Evolutionary conservation across 1,140 invertebrate genomes (phyloP), one percentile per base, ranked within the genome.

Genomic region (Papilio xuthus): DNA sequence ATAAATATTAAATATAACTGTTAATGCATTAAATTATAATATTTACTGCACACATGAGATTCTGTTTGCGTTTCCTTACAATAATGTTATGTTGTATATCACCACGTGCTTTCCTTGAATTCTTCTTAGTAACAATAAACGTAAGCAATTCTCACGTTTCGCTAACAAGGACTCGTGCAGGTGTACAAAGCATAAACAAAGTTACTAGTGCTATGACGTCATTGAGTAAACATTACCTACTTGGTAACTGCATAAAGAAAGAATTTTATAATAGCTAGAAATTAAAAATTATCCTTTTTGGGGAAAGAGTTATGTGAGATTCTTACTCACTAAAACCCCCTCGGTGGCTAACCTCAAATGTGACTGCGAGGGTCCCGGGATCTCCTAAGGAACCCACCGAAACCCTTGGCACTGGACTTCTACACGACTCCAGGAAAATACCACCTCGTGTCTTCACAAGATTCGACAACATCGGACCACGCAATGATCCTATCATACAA

Each of bases 171-270:
- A 26, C 56, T 26, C 13, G 23, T 60, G 23, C 56, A 60, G 56
- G 56, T 60, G 56, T 60, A 28, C 56, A 60, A 60, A 60, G 56
- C 12, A 60, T 60, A 60, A 60, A 60, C 56, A 60, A 13, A 60
- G 9, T 60, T 8, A 9, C 15, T 53, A 53, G 6, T 18, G 32
- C 13, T 8, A 53, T 53, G 50, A 53, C 50, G n/a, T 53, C 50
- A 53, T 20, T 20, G 15, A n/a, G 18, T 53, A 20, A 53, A n/a
- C 18, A 53, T 53, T n/a, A 53, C 50, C n/a, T 53, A 53, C 50
- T 53, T 53, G n/a, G 50, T 20, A 53, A 20, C n/a, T 8, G 1
- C 50, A 53, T n/a, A n/a, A n/a, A 53, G 8, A 8, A 53, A 1
- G 8, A 20, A 7, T 53, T 20, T 53, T 20, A 18, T 9, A 2